Base-by-base conservation (phyloP, 2,113 vertebrate species). In the Clarias gariepinus region DNA sequence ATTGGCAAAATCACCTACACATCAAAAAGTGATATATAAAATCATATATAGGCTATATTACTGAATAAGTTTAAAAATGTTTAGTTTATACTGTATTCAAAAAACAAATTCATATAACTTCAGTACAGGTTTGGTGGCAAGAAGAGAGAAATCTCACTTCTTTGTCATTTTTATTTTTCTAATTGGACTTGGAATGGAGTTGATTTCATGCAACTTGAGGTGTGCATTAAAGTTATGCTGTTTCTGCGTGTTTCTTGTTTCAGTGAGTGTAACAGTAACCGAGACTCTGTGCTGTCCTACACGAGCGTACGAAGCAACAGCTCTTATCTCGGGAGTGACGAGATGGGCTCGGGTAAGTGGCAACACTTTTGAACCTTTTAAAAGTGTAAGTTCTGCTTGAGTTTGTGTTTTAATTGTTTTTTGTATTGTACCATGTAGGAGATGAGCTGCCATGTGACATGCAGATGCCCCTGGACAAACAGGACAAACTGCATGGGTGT, bases 241-340 rank as follows among this genome's bases (percentile, higher is more conserved):
- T 61, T 60, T 80, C 23, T 76, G 28, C 68, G 3, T 21, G 9
- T 88, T 69, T 87, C 30, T 41, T 52, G 52, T 71, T 93, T 88
- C 66, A 99, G 98, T 47, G 98, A 99, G 88, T 99, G 98, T 90
- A 99, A 99, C 95, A 99, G 98, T 89, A 99, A 99, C 92, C 94
- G 98, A 64, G 98, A 99, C 91, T 99, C 98, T 0, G 98, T 99
- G 79, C 82, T 99, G 89, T 99, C 98, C 3, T 99, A 98, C 94
- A 99, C 98, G 90, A 99, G 98, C 0, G 97, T 99, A 83, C 94
- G 98, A 64, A 99, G 98, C 81, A 99, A 98, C 90, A 99, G 98
- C 92, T 99, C 98, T 0, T 99, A 99, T 92, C 91, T 99, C 90
- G 98, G 98, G 77, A 99, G 98, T 0, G 98, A 99, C 0, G 98